Percentiles rank a stretch among this genome's conserved stretches.
These are phyloP conservation scores for Mus minutoides DNA, from an alignment of 2,797 vertebrate genomes.

Conservation along the genomic window DNA sequence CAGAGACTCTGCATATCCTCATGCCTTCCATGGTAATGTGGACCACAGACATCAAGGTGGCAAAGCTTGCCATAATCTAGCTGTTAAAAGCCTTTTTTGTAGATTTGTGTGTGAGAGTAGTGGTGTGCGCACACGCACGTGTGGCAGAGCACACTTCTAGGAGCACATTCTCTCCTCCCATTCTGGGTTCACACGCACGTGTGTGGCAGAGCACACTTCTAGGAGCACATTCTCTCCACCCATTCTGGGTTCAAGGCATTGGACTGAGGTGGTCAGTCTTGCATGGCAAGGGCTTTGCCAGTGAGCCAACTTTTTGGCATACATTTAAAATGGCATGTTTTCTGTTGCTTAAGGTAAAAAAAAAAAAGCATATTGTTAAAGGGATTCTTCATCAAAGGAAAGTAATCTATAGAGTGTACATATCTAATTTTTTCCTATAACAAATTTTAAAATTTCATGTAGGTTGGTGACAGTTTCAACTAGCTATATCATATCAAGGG, in stretches of 20 bases:
- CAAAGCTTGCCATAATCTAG: too few relatives aligned
- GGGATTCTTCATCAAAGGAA: not conserved
- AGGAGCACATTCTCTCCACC: not conserved
- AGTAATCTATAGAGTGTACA: constrained; percentile 22
- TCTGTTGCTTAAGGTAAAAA: not conserved
- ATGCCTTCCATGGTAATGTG: too few relatives aligned
- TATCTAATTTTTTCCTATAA: constrained; percentile 8
- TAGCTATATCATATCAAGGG: not conserved
- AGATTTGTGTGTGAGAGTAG: not conserved
- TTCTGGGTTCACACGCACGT: not conserved
- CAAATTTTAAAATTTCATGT: constrained; percentile 34
- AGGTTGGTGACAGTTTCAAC: not conserved
- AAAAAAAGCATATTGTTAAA: constrained; percentile 42
- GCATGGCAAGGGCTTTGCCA: not conserved
- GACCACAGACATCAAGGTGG: too few relatives aligned
- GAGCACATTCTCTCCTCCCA: not conserved
- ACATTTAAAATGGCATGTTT: constrained; percentile 56
- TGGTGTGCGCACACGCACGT: too few relatives aligned
- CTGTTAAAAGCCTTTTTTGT: not conserved
- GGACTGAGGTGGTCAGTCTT: not conserved
- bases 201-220: not conserved
- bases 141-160: not conserved
- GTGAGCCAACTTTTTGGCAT: not conserved
- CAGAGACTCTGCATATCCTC: too few relatives aligned
- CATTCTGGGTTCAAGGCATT: not conserved